A percentile compares a stretch with the other conserved stretches of the same genome.
Evolutionary conservation across 2,888 invertebrate genomes (phyloP).

Genomic region (Germaria angustata): DNA sequence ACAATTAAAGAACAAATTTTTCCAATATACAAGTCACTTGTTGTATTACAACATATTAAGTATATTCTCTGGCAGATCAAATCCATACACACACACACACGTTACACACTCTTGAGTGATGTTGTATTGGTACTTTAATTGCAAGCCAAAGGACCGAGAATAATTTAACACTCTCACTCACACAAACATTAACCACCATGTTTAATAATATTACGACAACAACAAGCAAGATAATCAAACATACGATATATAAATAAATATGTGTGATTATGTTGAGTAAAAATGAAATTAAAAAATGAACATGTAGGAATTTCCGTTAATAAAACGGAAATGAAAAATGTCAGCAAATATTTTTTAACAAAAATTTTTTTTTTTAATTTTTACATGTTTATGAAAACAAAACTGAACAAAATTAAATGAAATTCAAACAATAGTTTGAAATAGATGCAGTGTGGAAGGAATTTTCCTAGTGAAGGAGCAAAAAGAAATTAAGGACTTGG

Average conservation of each 20-base stretch:
- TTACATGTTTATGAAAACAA: too few species aligned
- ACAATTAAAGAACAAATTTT: constrained; percentile 64
- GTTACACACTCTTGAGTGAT: not conserved
- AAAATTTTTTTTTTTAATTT: too few species aligned
- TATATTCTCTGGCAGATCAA: constrained; percentile 31
- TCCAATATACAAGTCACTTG: constrained; percentile 39
- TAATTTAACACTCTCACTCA: constrained; percentile 9
- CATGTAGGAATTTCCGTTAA: constrained; percentile 25
- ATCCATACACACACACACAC: not conserved
- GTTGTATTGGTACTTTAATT: constrained; percentile 22
- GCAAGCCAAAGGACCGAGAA: constrained; percentile 25
- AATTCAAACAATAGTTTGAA: too few species aligned
- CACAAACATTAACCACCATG: not conserved
- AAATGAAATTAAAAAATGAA: not conserved
- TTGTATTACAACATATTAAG: constrained; percentile 55
- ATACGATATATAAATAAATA: constrained; percentile 4
- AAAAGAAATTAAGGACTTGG: too few species aligned
- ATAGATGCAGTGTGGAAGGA: too few species aligned
- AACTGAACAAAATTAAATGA: not conserved
- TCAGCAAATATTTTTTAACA: not conserved
- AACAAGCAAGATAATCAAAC: constrained; percentile 35
- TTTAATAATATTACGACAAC: constrained; percentile 44
- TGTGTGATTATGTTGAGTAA: not conserved
- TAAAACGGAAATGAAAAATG: not conserved
- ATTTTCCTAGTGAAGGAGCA: too few species aligned